These are phyloP conservation scores for Brienomyrus longianalis DNA, from an alignment of 2,113 vertebrate genomes.

Conservation along the genomic window DNA sequence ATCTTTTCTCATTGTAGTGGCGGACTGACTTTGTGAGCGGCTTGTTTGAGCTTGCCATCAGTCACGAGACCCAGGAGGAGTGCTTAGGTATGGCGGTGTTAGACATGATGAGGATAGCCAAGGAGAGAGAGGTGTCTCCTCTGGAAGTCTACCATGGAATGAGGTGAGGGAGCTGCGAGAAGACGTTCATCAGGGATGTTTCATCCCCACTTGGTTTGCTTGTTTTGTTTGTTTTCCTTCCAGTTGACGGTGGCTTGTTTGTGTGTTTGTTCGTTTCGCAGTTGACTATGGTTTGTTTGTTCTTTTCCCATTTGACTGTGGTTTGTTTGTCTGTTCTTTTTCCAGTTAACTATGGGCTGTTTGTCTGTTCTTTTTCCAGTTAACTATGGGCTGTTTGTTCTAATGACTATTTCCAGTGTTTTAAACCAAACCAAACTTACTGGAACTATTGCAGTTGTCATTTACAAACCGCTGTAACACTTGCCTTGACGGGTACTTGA, in stretches of 20 bases:
- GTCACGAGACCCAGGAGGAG: constrained; percentile 88
- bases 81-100: constrained; percentile 94
- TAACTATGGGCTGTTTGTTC: neutral
- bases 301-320: neutral
- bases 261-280: neutral
- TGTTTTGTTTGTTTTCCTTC: neutral
- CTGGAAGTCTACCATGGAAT: constrained; percentile 77
- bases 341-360: neutral
- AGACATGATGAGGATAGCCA: constrained; percentile 95
- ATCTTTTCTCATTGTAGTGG: constrained; percentile 64
- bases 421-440: neutral
- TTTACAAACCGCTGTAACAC: neutral
- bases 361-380: neutral
- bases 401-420: neutral
- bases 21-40: constrained; percentile 82
- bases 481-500: neutral
- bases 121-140: constrained; percentile 76
- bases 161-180: constrained; percentile 60
- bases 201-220: neutral
- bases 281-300: neutral
- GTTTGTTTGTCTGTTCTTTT: neutral
- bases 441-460: neutral
- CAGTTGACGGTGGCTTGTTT: neutral
- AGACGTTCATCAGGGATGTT: neutral
- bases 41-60: constrained; percentile 72